A percentile compares a stretch with the other conserved stretches of the same genome.
Evolutionary conservation across 2,888 invertebrate genomes (phyloP).

Genomic region (Rotaria macrura): DNA sequence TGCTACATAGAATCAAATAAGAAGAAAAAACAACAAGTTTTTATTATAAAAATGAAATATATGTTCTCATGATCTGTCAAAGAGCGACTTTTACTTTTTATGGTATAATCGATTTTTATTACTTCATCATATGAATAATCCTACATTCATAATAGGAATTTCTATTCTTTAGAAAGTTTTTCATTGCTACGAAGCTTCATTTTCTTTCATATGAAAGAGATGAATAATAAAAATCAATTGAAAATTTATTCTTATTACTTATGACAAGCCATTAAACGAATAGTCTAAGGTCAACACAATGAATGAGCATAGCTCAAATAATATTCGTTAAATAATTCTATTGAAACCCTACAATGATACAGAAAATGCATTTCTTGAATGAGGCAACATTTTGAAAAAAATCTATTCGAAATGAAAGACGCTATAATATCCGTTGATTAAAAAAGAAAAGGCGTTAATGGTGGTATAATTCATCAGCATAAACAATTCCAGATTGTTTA

Average conservation of each 20-base stretch:
- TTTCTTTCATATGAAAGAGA: neutral
- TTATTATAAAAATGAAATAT: no score
- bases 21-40: neutral
- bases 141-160: no score
- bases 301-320: neutral
- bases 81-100: no score
- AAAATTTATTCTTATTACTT: neutral
- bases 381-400: neutral
- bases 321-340: neutral
- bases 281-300: neutral
- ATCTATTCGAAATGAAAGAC: neutral
- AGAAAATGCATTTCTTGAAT: neutral
- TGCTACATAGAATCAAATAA: neutral
- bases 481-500: neutral
- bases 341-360: neutral
- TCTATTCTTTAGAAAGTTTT: no score
- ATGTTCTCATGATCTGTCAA: no score
- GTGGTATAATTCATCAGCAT: neutral
- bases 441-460: neutral
- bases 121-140: no score
- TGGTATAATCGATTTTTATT: no score
- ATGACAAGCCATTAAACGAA: neutral
- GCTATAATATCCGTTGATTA: neutral
- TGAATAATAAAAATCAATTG: neutral
- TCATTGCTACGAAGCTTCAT: no score